phyloP scores from a whole-genome alignment of 92 coral and sea anemone species.

The Plumapathes pennacea region DNA sequence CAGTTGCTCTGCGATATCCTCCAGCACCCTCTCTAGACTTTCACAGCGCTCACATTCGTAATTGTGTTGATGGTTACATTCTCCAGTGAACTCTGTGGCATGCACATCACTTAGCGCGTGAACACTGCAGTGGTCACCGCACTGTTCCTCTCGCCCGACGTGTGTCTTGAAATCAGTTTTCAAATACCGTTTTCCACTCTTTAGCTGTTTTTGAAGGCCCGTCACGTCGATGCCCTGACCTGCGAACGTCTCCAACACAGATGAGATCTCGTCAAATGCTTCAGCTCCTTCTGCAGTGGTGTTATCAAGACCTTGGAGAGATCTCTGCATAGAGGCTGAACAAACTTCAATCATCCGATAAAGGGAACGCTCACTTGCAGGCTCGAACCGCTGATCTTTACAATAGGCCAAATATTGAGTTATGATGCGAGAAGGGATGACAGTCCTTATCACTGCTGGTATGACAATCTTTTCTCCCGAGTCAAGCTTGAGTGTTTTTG shows the following conservation, averaged over 20 bases:
- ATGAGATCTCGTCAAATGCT: constrained; percentile 5
- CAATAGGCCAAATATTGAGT: constrained; percentile 27
- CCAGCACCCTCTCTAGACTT: constrained; percentile 20
- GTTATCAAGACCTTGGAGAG: constrained; percentile 34
- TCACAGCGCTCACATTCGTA: constrained; percentile 22
- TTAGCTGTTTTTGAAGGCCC: constrained; percentile 4
- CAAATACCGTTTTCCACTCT: constrained; percentile 42
- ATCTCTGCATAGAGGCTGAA: constrained; percentile 37
- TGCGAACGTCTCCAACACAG: constrained; percentile 10
- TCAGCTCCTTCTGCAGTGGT: constrained; percentile 21
- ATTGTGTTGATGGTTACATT: constrained; percentile 31
- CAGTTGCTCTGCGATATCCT: constrained; percentile 13
- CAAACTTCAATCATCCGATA: constrained; percentile 35
- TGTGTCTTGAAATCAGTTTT: constrained; percentile 52
- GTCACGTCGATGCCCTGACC: constrained; percentile 7
- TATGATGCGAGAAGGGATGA: constrained; percentile 34
- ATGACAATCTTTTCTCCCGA: constrained; percentile 36
- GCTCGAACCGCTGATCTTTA: constrained; percentile 20
- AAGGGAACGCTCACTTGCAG: constrained; percentile 22
- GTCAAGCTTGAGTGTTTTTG: constrained; percentile 27
- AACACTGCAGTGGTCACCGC: constrained; percentile 38
- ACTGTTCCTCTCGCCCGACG: constrained; percentile 39
- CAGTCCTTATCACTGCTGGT: constrained; percentile 25
- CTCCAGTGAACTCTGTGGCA: constrained; percentile 2
- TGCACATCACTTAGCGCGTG: constrained; percentile 23